Conservation (phyloP, 2,888 invertebrate species). For the Drosophila stalkeri region DNA sequence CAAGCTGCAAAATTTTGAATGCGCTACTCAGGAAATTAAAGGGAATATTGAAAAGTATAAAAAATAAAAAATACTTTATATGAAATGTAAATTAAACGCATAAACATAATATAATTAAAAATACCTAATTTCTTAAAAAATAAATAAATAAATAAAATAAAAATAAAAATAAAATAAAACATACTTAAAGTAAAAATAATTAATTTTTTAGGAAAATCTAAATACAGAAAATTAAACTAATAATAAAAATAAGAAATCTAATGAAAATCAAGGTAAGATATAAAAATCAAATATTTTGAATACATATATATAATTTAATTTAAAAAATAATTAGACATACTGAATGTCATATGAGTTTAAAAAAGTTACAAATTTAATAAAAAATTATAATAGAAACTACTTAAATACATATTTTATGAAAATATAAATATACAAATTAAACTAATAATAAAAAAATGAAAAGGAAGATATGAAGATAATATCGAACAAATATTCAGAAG, state of each 20-base stretch:
- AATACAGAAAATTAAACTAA: no score
- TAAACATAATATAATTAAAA: not conserved
- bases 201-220: no score
- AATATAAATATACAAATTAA: not conserved
- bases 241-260: no score
- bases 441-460: no score
- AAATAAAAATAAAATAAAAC: not conserved
- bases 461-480: no score
- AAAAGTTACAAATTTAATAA: no score
- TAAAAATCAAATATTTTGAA: no score
- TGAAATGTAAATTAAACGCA: not conserved
- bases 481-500: no score
- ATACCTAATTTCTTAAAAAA: not conserved
- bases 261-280: no score
- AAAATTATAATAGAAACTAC: no score
- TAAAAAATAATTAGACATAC: not conserved
- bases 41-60: not conserved
- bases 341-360: no score
- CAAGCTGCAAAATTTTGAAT: constrained; percentile 55
- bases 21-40: constrained; percentile 16
- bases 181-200: not conserved
- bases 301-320: no score
- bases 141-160: not conserved
- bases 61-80: not conserved
- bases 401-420: not conserved